Evolutionary conservation across 2,888 invertebrate genomes (phyloP).

Genomic region (Oscheius sp.): DNA sequence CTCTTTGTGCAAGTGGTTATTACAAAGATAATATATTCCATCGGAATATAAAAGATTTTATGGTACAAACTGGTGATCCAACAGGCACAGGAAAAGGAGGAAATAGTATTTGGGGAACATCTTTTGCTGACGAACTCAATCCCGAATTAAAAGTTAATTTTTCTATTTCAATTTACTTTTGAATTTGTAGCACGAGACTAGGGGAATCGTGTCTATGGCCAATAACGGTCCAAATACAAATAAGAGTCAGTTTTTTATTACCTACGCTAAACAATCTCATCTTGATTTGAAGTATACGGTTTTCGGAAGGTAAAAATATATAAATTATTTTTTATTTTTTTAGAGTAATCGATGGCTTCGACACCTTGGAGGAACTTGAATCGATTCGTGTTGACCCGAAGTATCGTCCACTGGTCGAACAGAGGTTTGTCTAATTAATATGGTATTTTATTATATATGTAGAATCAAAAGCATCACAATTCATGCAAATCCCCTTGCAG

Average conservation of each 20-base stretch:
- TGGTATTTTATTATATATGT: conserved; percentile 20
- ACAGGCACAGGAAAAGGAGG: conserved; percentile 84
- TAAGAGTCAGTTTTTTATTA: conserved; percentile 96
- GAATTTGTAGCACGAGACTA: conserved; percentile 79
- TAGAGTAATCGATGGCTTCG: conserved; percentile 95
- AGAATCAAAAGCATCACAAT: conserved; percentile 87
- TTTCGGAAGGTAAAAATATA: conserved; percentile 84
- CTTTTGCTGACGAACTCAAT: conserved; percentile 96
- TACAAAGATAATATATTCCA: conserved; percentile 81
- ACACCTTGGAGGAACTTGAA: conserved; percentile 92
- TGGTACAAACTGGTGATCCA: conserved; percentile 84
- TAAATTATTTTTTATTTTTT: not conserved
- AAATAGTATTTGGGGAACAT: conserved; percentile 91
- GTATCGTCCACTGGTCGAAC: conserved; percentile 86
- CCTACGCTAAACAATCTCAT: conserved; percentile 91
- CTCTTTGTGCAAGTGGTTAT: conserved; percentile 92
- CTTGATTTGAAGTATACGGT: conserved; percentile 95
- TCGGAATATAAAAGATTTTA: conserved; percentile 74
- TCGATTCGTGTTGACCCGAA: conserved; percentile 93
- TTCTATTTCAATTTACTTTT: not conserved
- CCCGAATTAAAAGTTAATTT: conserved; percentile 84
- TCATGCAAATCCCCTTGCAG: conserved; percentile 95
- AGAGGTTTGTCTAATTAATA: conserved; percentile 72
- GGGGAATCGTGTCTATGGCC: conserved; percentile 95
- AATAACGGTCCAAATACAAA: conserved; percentile 98